phyloP scores from a whole-genome alignment of 2,888 invertebrate genomes.

The Dasypogon diadema region DNA sequence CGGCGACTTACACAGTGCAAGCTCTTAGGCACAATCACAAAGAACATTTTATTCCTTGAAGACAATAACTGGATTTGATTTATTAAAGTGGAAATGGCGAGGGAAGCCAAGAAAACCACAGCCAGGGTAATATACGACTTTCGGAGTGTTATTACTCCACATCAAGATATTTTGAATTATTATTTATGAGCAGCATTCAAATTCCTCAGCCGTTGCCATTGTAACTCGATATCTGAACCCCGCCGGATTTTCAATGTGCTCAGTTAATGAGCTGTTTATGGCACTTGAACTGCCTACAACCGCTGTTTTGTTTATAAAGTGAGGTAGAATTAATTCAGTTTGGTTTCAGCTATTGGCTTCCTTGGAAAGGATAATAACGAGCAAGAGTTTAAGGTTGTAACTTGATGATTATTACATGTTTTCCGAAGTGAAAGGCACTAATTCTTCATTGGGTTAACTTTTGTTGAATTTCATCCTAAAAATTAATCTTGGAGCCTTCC shows the following conservation, averaged over 20 bases:
- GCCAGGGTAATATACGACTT: conserved; percentile 53
- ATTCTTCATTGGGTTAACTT: too few relatives aligned
- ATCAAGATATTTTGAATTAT: conserved; percentile 55
- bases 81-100: conserved; percentile 52
- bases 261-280: conserved; percentile 32
- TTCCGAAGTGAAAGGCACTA: too few relatives aligned
- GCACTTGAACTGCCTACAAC: conserved; percentile 24
- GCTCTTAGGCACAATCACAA: conserved; percentile 32
- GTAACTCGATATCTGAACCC: conserved; percentile 51
- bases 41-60: conserved; percentile 54
- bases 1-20: conserved; percentile 5
- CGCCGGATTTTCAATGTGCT: conserved; percentile 21
- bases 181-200: conserved; percentile 55
- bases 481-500: too few relatives aligned
- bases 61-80: conserved; percentile 56
- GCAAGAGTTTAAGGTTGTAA: too few relatives aligned
- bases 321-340: conserved; percentile 9
- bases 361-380: neutral
- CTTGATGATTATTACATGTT: too few relatives aligned
- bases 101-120: conserved; percentile 34
- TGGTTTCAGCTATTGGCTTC: neutral
- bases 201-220: conserved; percentile 45
- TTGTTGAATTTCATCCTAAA: too few relatives aligned
- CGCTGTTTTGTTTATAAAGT: conserved; percentile 3
- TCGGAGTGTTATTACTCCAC: conserved; percentile 56